Base-by-base conservation (phyloP, 2,888 invertebrate genomes). In the Lithophane ornitopus region DNA sequence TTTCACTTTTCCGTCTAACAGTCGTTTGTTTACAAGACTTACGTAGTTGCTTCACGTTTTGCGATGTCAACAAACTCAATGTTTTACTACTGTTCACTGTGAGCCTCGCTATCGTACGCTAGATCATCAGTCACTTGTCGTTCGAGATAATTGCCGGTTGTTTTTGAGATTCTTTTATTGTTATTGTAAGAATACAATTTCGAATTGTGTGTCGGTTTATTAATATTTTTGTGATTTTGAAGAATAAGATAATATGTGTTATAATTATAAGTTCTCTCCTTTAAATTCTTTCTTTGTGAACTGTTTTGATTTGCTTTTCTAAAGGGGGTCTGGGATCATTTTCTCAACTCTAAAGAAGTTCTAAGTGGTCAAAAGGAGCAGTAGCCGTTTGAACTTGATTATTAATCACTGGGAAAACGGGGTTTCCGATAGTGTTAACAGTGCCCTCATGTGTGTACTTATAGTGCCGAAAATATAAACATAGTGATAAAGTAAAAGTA, bases 31-130 rank as follows among this genome's bases (percentile, higher is more conserved):
- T 68, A 68, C 39, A 46, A 52, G 49, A 39, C n/a, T n/a, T 67
- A 26, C 49, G 65, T 46, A n/a, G 46, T 26, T 28, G 14, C 49
- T 28, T 44, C 56, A 58, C 41, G 69, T 66, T 69, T 63, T 26
- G 39, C 54, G 58, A 63, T 77, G 85, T 83, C 83, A 85, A 74
- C 61, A 70, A 70, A 85, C 85, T 85, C 46, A 12, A 19, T 71
- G 49, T 74, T 52, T 52, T 62, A 39, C 62, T 74, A 71, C 54
- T 39, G 49, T 62, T 26, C 46, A 14, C 1, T 22, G 41, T 8
- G 49, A 16, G n/a, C 34, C 52, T 9, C 54, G 52, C 26, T 82
- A 81, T 72, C 82, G 41, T 81, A 46, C 7, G 22, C 41, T 56
- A 49, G 54, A 72, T 81, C 68, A 61, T 80, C 61, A 76, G n/a